Conservation (phyloP, 2,888 invertebrate genomes). For the Mythimna pallens region DNA sequence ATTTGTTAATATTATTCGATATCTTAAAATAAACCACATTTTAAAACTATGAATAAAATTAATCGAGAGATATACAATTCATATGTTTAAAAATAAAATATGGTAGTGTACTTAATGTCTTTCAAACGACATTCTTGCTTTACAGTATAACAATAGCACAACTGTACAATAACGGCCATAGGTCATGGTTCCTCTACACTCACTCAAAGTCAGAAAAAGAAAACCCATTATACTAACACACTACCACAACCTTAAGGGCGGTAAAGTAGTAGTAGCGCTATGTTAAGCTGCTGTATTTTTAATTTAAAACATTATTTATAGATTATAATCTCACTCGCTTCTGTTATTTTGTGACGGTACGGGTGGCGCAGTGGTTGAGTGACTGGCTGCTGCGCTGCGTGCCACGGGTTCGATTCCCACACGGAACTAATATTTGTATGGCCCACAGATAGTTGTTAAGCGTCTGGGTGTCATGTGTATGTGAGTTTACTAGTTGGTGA, state of each 20-base stretch:
- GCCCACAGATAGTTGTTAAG: too few relatives aligned
- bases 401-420: too few relatives aligned
- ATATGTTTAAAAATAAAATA: not conserved
- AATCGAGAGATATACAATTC: not conserved
- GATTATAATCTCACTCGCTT: too few relatives aligned
- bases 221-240: conserved; percentile 11
- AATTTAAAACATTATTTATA: not conserved
- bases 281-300: too few relatives aligned
- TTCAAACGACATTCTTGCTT: not conserved
- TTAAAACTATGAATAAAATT: not conserved
- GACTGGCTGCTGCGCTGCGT: too few relatives aligned
- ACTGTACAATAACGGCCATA: conserved; percentile 13
- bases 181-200: conserved; percentile 45
- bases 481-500: too few relatives aligned
- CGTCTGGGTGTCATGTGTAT: too few relatives aligned
- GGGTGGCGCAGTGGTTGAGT: too few relatives aligned
- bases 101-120: not conserved
- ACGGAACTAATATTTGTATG: too few relatives aligned
- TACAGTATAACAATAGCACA: not conserved
- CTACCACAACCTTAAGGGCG: not conserved
- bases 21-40: not conserved
- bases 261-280: not conserved
- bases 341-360: too few relatives aligned
- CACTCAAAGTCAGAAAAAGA: conserved; percentile 7
- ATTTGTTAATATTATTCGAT: not conserved